phyloP scores from a whole-genome alignment of 2,113 vertebrate species.

The Gavia stellata region DNA sequence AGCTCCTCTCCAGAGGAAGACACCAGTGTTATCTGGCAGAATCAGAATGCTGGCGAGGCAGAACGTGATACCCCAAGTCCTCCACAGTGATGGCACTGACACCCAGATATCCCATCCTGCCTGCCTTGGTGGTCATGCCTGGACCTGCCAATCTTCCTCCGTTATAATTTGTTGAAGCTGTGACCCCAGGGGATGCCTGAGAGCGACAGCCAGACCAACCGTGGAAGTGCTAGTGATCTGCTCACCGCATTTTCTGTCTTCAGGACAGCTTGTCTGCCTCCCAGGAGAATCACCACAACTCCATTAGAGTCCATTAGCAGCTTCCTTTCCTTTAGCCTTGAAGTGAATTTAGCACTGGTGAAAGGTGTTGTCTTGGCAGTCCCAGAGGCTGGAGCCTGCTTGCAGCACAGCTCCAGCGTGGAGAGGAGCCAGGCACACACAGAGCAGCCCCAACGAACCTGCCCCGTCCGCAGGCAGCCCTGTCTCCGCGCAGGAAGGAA shows the following conservation, averaged over 20 bases:
- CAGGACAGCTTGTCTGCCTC: neutral
- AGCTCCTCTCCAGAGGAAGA: neutral
- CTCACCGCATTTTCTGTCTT: neutral
- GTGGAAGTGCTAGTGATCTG: neutral
- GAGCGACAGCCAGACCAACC: neutral
- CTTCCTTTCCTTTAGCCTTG: neutral
- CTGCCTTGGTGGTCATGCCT: neutral
- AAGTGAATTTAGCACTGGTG: neutral
- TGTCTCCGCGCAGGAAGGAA: neutral
- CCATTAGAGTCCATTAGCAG: conserved; percentile 36
- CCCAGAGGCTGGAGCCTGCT: neutral
- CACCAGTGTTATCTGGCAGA: accelerated
- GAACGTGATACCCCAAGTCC: neutral
- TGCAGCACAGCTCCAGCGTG: accelerated
- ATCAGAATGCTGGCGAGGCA: neutral
- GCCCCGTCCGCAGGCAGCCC: neutral
- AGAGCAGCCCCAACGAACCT: neutral
- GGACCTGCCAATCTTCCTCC: neutral
- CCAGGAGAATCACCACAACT: neutral
- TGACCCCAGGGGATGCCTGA: neutral
- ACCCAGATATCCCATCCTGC: neutral
- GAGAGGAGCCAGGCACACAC: neutral
- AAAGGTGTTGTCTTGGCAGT: neutral
- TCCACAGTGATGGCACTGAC: neutral
- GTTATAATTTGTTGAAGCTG: neutral